Percentiles rank a stretch among this genome's conserved stretches.
These are phyloP conservation scores for Aethina tumida DNA, from an alignment of 1,140 invertebrate species.

Conservation along the genomic window DNA sequence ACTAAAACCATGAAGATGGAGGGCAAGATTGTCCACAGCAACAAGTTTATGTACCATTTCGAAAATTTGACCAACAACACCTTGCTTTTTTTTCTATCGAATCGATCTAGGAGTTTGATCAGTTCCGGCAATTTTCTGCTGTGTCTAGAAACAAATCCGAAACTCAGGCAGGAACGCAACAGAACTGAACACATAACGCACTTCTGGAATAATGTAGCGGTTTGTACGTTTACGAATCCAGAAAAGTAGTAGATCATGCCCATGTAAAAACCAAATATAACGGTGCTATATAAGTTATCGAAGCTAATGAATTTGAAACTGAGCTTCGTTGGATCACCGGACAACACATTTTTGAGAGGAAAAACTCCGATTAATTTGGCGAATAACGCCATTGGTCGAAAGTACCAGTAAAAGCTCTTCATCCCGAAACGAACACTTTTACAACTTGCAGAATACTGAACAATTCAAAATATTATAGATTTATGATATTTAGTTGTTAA, in stretches of 20 bases:
- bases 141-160: constrained; percentile 1
- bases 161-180: constrained; percentile 6
- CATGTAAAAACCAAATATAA: constrained; percentile 3
- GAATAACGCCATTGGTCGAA: constrained; percentile 10
- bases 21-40: constrained; percentile 5
- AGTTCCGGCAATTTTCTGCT: constrained; percentile 10
- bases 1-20: constrained; percentile 1
- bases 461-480: too few relatives aligned
- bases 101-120: constrained; percentile 12
- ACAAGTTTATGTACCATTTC: not conserved
- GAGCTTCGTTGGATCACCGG: constrained; percentile 7
- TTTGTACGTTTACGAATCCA: constrained; percentile 5
- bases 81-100: constrained; percentile 10
- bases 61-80: constrained; percentile 1
- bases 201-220: constrained; percentile 1
- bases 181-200: constrained; percentile 6
- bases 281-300: constrained; percentile 7
- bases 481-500: too few relatives aligned
- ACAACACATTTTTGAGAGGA: constrained; percentile 13
- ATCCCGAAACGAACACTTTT: too few relatives aligned
- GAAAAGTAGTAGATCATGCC: constrained; percentile 6
- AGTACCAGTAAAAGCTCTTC: constrained; percentile 14
- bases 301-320: constrained; percentile 8
- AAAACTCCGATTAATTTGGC: constrained; percentile 14
- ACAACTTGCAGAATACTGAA: too few relatives aligned